Evolutionary conservation across 1,140 invertebrate genomes (phyloP), one percentile per base, ranked within the genome.

Genomic region (Aphaenogaster rudis): DNA sequence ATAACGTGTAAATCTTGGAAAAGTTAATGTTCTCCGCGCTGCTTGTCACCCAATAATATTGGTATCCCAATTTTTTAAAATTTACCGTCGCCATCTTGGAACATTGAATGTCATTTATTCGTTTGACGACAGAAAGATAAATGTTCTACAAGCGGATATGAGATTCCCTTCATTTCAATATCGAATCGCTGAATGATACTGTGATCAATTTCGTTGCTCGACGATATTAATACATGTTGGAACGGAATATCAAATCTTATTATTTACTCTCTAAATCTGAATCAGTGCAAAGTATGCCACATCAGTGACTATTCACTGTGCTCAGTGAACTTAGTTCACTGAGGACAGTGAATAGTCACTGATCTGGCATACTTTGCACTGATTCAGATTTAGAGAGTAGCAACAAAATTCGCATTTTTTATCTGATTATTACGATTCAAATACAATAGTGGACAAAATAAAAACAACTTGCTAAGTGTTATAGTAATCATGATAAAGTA

Each of bases 1-100:
- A 81, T 57, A 57, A 71, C 52, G 13, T 5, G 11, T 69, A 54
- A 81, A 71, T 81, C 52, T 71, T 50, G 59, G 2, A 59, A 48
- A 57, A 57, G 7, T 57, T 71, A 57, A 81, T 36, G 52, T 59
- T 57, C 9, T 21, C 8, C 9, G 6, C 21, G 36, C 11, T 21
- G 21, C 21, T 57, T 66, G 28, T 48, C 11, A 63, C 3, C n/a
- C 36, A n/a, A 80, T 9, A 13, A 42, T 33, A 50, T 45, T 7
- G 28, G 28, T 28, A 28, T 28, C 13, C 15, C 17, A 36, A 13
- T 71, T 57, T 28, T 21, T 33, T 33, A n/a, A 71, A 57, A 48
- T 71, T 17, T 71, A 33, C 0, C 21, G 11, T 28, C 3, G 39
- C 21, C 71, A 28, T 59, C 15, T 57, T 33, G 21, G 0, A n/a